Conservation (phyloP, 2,888 invertebrate genomes). For the Xestia rhomboidea region DNA sequence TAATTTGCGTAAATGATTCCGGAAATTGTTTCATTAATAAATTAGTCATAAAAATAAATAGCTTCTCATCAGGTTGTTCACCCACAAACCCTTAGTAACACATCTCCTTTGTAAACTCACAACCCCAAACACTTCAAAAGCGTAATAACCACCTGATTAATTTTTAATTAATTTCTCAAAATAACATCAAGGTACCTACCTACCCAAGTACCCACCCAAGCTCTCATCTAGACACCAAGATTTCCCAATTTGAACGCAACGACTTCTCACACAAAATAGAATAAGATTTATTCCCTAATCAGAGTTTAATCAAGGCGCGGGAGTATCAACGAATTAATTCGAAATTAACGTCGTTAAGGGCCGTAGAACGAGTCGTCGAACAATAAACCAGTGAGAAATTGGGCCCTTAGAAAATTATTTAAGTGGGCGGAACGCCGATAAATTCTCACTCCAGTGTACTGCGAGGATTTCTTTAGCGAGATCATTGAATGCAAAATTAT, state of each 20-base stretch:
- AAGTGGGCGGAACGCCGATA: conserved; percentile 75
- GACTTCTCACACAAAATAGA: conserved; percentile 68
- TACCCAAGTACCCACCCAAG: neutral
- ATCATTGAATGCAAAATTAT: conserved; percentile 65
- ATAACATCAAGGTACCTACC: conserved; percentile 37
- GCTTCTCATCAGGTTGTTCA: neutral
- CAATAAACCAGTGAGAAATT: conserved; percentile 85
- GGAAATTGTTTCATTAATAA: neutral
- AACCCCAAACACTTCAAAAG: conserved; percentile 51
- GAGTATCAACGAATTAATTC: conserved; percentile 85
- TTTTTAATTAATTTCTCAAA: conserved; percentile 58
- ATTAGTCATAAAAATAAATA: neutral
- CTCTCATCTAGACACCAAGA: conserved; percentile 54
- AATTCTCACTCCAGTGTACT: conserved; percentile 70
- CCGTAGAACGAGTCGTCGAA: conserved; percentile 75
- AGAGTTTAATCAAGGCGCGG: conserved; percentile 85
- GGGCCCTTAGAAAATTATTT: conserved; percentile 77
- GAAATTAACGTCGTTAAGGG: conserved; percentile 83
- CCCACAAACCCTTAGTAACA: conserved; percentile 7
- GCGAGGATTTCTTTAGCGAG: conserved; percentile 63
- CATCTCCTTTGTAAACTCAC: conserved; percentile 24
- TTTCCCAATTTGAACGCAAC: conserved; percentile 62
- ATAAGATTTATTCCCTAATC: conserved; percentile 85
- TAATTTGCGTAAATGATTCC: neutral
- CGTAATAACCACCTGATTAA: conserved; percentile 54